A percentile compares a stretch with the other conserved stretches of the same genome.
phyloP scores from a whole-genome alignment of 2,888 invertebrate genomes.

The Lithophane leautieri region DNA sequence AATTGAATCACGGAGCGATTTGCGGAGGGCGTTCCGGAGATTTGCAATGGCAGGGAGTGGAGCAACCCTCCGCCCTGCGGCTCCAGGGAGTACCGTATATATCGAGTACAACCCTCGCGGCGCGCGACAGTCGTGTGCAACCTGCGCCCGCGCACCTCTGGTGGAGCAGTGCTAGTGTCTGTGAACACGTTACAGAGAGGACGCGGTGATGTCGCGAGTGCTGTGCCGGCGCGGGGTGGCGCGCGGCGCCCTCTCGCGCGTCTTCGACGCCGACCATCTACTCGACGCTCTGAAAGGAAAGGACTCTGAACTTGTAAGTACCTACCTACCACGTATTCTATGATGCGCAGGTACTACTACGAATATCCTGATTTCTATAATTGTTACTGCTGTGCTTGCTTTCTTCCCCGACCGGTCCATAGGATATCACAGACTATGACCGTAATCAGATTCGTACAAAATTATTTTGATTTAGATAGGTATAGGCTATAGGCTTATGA shows the following conservation, averaged over 20 bases:
- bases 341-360: background rate
- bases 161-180: constrained; percentile 1
- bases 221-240: constrained; percentile 77
- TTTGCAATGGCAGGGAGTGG: constrained; percentile 62
- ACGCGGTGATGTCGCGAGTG: constrained; percentile 57
- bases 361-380: background rate
- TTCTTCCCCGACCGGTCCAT: background rate
- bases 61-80: constrained; percentile 67
- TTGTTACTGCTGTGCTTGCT: background rate
- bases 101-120: constrained; percentile 38
- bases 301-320: constrained; percentile 54
- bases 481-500: background rate
- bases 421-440: background rate
- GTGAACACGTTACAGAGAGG: background rate
- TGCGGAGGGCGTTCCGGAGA: constrained; percentile 74
- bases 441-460: background rate
- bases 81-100: constrained; percentile 53
- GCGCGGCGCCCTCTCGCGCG: constrained; percentile 73
- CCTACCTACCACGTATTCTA: background rate
- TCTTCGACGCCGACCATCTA: constrained; percentile 72
- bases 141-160: constrained; percentile 49
- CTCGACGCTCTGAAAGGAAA: constrained; percentile 67
- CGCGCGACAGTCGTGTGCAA: constrained; percentile 40
- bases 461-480: background rate
- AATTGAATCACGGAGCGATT: constrained; percentile 74